Conservation (phyloP, 2,797 vertebrate genomes). For the Champsocephalus gunnari region DNA sequence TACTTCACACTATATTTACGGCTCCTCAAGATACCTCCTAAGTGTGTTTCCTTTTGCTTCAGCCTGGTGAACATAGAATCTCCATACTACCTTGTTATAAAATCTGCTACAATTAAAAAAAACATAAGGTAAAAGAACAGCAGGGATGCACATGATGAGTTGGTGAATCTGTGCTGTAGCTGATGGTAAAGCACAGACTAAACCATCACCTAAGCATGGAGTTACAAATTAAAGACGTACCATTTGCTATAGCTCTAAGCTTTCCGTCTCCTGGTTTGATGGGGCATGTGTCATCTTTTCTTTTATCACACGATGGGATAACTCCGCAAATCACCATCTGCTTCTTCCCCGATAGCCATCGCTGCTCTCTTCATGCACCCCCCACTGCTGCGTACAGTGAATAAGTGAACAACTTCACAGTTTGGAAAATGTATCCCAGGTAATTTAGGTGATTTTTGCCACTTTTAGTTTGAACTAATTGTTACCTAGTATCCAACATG, state of each 20-base stretch:
- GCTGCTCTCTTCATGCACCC: conserved; percentile 14
- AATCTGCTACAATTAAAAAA: neutral
- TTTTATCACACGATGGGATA: conserved; percentile 44
- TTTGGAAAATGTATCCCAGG: neutral
- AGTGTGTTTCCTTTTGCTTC: neutral
- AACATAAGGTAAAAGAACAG: conserved; percentile 14
- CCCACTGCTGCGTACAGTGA: conserved; percentile 26
- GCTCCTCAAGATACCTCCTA: neutral
- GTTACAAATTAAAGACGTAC: conserved; percentile 12
- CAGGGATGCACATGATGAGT: conserved; percentile 25
- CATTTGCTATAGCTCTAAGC: conserved; percentile 24
- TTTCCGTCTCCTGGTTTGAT: conserved; percentile 12
- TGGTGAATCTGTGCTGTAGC: conserved; percentile 15
- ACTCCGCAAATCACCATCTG: conserved; percentile 53
- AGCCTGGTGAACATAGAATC: neutral
- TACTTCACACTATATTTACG: neutral
- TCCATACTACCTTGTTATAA: conserved; percentile 7
- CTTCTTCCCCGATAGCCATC: conserved; percentile 27
- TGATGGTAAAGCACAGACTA: conserved; percentile 4
- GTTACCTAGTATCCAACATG: neutral
- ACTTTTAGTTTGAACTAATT: neutral
- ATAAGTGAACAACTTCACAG: conserved; percentile 29
- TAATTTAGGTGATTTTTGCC: too few species aligned
- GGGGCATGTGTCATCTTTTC: conserved; percentile 25
- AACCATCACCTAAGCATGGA: conserved; percentile 20